Evolutionary conservation across 2,113 vertebrate genomes (phyloP).

Genomic region (Sterrhoptilus dennistouni): DNA sequence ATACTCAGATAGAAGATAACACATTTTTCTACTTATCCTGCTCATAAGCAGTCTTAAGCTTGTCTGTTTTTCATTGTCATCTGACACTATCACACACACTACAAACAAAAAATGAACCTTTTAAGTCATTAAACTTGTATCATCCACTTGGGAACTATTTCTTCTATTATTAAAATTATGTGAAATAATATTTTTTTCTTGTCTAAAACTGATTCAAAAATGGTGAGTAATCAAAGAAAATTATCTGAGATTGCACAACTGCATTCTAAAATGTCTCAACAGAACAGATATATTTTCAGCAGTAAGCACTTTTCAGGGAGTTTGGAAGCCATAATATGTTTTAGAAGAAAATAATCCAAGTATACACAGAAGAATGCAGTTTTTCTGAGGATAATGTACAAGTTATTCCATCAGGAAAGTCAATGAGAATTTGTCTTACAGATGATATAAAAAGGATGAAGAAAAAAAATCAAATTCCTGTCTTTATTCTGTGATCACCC

Average conservation of each 20-base stretch:
- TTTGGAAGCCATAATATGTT: neutral
- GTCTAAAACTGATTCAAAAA: constrained; percentile 24
- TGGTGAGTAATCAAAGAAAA: neutral
- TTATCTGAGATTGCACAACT: neutral
- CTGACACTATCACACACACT: neutral
- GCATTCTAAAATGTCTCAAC: neutral
- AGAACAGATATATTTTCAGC: neutral
- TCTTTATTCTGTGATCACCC: neutral
- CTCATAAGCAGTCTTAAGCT: neutral
- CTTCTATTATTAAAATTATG: neutral
- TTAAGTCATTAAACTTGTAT: constrained; percentile 1
- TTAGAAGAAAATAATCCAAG: neutral
- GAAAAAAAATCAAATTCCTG: neutral
- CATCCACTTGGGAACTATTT: neutral
- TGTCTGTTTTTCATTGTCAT: neutral
- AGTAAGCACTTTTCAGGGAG: neutral
- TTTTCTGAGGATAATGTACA: neutral
- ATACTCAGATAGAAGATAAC: neutral
- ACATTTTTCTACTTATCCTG: neutral
- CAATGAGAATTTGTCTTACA: neutral
- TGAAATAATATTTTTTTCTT: neutral
- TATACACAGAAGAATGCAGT: neutral
- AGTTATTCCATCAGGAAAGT: neutral
- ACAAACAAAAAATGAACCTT: neutral
- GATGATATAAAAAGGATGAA: neutral